Evolutionary conservation across 2,888 invertebrate genomes (phyloP), one percentile per base, ranked within the genome.

Genomic region (Choristoneura rosaceana): DNA sequence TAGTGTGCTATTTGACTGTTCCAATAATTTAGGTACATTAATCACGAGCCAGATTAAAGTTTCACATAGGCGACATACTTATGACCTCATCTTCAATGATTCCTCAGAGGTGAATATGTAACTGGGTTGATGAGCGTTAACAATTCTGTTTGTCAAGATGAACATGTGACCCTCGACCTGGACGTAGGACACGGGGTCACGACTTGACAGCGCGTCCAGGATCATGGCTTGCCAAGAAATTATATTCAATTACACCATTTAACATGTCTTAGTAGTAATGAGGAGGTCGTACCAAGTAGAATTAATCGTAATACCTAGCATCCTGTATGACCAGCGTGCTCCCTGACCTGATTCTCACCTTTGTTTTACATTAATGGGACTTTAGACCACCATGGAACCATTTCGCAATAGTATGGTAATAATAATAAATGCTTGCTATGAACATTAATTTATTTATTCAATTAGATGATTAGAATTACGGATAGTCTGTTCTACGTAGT

Each of bases 61-160:
- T n/a, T 47, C 47, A 47, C 2, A 47, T 47, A n/a, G 47, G 4
- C 25, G 47, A n/a, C 14, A 17, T 60, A 34, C 47, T 63, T 52
- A 33, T 70, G 69, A 70, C 4, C 15, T 70, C 69, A 69, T 45
- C 62, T 55, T 7, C 4, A 55, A n/a, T 58, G 25, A 34, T 45
- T 41, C 43, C 55, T 62, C 62, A 69, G 50, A 59, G 70, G 58
- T 64, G 50, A 64, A 64, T 41, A 70, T 70, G 45, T 55, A 38
- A 63, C 43, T 38, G 38, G 47, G 58, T 64, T 73, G 63, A 69
- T 73, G 38, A 74, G 67, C 47, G 62, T 68, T 81, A 82, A 84
- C 82, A 74, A 80, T 74, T 76, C 85, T 90, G 86, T 88, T 89
- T 87, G 82, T 83, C 81, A 84, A 82, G 89, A 91, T 87, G 86